These are phyloP conservation scores for Sericinus montela DNA, from an alignment of 2,888 invertebrate species.

Conservation along the genomic window DNA sequence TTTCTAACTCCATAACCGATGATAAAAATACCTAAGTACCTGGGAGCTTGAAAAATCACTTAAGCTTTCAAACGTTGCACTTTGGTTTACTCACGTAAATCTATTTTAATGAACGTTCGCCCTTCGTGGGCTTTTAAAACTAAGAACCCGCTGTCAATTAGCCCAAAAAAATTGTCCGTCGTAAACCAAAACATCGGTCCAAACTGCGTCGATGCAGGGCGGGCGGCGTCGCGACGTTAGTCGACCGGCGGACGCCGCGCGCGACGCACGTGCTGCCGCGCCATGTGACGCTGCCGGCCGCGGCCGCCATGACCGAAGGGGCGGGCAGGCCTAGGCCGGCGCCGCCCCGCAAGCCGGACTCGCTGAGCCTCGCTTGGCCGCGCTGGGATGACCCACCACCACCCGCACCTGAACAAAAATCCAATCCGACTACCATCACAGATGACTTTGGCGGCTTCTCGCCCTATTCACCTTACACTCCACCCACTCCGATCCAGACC, in stretches of 20 bases:
- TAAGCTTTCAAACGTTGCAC: not conserved
- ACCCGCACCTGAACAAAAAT: constrained; percentile 58
- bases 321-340: constrained; percentile 72
- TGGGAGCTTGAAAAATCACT: not conserved
- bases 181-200: constrained; percentile 34
- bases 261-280: constrained; percentile 51
- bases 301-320: constrained; percentile 66
- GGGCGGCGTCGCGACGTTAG: constrained; percentile 52
- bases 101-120: constrained; percentile 1
- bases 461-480: constrained; percentile 79
- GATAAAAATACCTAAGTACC: not conserved
- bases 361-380: constrained; percentile 58
- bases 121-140: not conserved
- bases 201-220: constrained; percentile 28
- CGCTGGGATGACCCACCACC: constrained; percentile 75
- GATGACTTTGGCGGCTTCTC: constrained; percentile 72
- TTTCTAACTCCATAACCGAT: not conserved
- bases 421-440: constrained; percentile 39
- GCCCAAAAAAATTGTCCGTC: constrained; percentile 20
- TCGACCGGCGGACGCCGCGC: constrained; percentile 41
- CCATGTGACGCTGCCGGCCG: constrained; percentile 47
- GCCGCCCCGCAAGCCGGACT: constrained; percentile 74
- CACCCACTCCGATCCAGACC: constrained; percentile 61
- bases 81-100: not conserved
- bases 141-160: constrained; percentile 18